Evolutionary conservation across 2,888 invertebrate species (phyloP).

Genomic region (Entomobrya proxima): DNA sequence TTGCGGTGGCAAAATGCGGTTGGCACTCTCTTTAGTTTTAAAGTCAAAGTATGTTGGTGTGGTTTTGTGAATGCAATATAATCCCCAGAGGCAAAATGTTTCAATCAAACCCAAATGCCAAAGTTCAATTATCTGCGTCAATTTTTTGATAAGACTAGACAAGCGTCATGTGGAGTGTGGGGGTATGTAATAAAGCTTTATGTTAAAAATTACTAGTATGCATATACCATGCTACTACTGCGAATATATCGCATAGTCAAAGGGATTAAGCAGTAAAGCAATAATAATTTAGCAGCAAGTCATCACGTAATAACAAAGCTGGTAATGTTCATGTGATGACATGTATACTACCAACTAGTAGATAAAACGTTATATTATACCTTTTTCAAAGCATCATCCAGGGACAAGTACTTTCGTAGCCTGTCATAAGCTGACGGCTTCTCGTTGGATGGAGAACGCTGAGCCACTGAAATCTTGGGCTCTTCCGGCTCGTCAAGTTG

Average conservation of each 20-base stretch:
- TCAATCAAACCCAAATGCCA: constrained; percentile 16
- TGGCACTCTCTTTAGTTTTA: neutral
- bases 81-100: constrained; percentile 1
- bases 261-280: neutral
- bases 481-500: constrained; percentile 60
- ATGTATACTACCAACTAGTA: neutral
- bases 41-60: neutral
- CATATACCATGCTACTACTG: neutral
- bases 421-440: constrained; percentile 75
- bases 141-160: neutral
- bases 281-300: neutral
- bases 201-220: neutral
- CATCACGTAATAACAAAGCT: neutral
- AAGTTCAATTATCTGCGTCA: constrained; percentile 19
- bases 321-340: neutral
- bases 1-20: neutral
- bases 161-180: neutral
- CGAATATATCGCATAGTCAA: neutral
- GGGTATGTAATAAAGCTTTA: neutral
- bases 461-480: constrained; percentile 66
- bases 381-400: constrained; percentile 75
- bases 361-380: constrained; percentile 47
- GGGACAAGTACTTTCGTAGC: constrained; percentile 72
- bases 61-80: neutral
- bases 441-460: constrained; percentile 69